Percentiles rank a stretch among this genome's conserved stretches.
These are phyloP conservation scores for Lasioglossum baleicum DNA, from an alignment of 1,140 invertebrate species.

Conservation along the genomic window DNA sequence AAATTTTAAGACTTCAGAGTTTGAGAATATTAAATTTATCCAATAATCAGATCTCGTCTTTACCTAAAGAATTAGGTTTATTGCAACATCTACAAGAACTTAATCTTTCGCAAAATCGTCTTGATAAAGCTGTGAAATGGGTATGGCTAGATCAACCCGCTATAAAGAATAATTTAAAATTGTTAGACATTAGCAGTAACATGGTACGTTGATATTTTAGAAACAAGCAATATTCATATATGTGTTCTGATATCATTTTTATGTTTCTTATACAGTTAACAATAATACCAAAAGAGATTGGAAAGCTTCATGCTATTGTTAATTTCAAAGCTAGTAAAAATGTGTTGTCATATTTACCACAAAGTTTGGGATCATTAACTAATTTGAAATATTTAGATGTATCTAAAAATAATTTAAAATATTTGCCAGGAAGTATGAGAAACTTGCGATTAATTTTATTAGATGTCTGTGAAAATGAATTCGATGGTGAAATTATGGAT, in stretches of 20 bases:
- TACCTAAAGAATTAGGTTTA: constrained; percentile 87
- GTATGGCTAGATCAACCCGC: constrained; percentile 82
- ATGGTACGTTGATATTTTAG: constrained; percentile 71
- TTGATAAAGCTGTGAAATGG: constrained; percentile 83
- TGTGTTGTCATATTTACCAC: constrained; percentile 73
- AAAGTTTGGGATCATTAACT: constrained; percentile 74
- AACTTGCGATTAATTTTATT: constrained; percentile 80
- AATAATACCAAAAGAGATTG: constrained; percentile 82
- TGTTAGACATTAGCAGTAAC: constrained; percentile 84
- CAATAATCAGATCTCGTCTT: constrained; percentile 86
- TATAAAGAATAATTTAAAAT: constrained; percentile 79
- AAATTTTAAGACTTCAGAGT: constrained; percentile 84
- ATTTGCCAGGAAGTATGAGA: constrained; percentile 79
- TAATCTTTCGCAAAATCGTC: constrained; percentile 85
- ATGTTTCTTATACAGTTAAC: constrained; percentile 62
- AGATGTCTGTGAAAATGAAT: constrained; percentile 81
- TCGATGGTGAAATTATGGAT: constrained; percentile 61
- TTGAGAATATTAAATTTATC: constrained; percentile 87
- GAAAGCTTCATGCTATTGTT: constrained; percentile 81
- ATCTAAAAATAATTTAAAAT: constrained; percentile 80
- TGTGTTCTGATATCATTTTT: constrained; percentile 28
- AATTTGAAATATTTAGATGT: constrained; percentile 77
- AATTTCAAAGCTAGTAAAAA: constrained; percentile 82
- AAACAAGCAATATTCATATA: neutral
- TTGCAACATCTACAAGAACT: constrained; percentile 85